Evolutionary conservation across 2,888 invertebrate genomes (phyloP).

Genomic region (Synergus gifuensis): DNA sequence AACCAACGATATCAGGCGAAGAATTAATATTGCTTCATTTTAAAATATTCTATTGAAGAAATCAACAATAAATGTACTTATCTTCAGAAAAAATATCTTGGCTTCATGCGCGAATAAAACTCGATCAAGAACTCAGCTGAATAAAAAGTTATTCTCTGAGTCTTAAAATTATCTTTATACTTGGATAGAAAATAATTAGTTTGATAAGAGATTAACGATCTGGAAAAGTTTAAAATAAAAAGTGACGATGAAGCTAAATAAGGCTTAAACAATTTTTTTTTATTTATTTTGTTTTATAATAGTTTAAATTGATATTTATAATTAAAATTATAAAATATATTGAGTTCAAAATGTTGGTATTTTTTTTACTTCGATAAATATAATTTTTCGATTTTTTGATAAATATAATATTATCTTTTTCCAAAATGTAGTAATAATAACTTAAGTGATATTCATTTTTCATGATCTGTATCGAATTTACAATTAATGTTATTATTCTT

Average conservation of each 20-base stretch:
- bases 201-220: background rate
- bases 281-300: background rate
- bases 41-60: background rate
- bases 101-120: background rate
- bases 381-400: no score
- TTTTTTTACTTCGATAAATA: no score
- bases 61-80: background rate
- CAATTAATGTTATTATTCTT: background rate
- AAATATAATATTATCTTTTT: background rate
- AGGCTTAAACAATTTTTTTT: background rate
- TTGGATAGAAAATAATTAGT: background rate
- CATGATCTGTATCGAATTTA: background rate
- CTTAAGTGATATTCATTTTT: background rate
- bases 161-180: background rate
- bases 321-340: no score
- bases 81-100: background rate
- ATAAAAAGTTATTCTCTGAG: background rate
- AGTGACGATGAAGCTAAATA: background rate
- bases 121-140: background rate
- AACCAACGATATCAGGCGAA: background rate
- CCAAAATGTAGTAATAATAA: background rate
- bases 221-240: background rate
- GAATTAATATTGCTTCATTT: background rate
- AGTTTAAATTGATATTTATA: no score
- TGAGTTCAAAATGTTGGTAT: no score